These are phyloP conservation scores for Anas platyrhynchos DNA, from an alignment of 2,113 vertebrate species.

Conservation along the genomic window DNA sequence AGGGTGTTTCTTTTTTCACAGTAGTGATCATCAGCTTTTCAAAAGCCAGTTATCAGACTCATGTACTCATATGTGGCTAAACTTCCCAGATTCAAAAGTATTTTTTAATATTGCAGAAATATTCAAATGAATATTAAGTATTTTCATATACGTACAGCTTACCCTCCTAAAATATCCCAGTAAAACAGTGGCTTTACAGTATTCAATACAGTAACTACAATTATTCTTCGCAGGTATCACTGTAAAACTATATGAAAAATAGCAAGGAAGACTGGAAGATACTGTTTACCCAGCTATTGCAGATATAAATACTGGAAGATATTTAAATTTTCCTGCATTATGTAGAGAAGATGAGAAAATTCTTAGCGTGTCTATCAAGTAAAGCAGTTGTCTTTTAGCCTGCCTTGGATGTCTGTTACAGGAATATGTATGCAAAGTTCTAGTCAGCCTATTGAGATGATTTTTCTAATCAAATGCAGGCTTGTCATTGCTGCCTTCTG, in stretches of 20 bases:
- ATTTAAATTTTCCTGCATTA: constrained; percentile 54
- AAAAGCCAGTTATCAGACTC: neutral
- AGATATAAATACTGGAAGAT: constrained; percentile 19
- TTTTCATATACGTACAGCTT: neutral
- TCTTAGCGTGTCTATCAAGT: constrained; percentile 48
- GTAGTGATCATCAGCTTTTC: neutral
- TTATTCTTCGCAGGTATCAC: neutral
- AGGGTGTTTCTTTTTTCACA: neutral
- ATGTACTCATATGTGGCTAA: accelerated
- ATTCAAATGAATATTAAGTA: neutral
- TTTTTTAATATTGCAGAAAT: neutral
- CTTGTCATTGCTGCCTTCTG: constrained; percentile 18
- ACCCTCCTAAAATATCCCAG: neutral
- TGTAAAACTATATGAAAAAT: neutral
- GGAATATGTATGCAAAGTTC: constrained; percentile 44
- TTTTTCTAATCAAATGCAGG: constrained; percentile 18
- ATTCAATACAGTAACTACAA: neutral
- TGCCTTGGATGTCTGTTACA: constrained; percentile 60
- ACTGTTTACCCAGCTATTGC: constrained; percentile 25
- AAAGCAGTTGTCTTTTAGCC: constrained; percentile 42
- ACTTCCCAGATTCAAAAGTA: neutral
- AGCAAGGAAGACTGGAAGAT: constrained; percentile 23
- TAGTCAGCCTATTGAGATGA: constrained; percentile 12
- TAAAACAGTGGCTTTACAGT: neutral
- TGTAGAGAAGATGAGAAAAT: constrained; percentile 52